Base-by-base conservation (phyloP, 2,113 vertebrate genomes). In the Syrmaticus mikado region DNA sequence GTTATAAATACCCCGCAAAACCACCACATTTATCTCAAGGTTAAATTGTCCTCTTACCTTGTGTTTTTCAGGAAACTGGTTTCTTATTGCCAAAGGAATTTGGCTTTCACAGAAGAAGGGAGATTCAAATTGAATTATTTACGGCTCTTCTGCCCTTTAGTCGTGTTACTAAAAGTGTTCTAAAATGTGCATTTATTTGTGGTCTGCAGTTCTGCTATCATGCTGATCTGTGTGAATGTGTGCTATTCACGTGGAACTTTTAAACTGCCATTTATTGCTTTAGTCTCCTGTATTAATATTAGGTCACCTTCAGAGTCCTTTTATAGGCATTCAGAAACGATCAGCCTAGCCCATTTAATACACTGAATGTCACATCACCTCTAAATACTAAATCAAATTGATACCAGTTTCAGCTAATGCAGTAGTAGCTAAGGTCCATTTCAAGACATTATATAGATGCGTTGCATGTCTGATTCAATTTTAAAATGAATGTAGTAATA, bases 131-230 rank as follows among this genome's bases (percentile, higher is more conserved):
- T 55, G 7, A 83, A 64, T 81, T 81, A 74, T 84, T 83, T 78
- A 78, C 65, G 36, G 30, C 48, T 86, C 14, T 71, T 64, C 72
- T 91, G 43, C 41, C 21, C 12, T 80, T 38, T 28, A 24, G 79
- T 85, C 74, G 52, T 34, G 40, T 80, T 22, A 40, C 36, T 88
- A 6, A 4, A 93, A 83, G 24, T 75, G 32, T 86, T 94, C 74
- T 67, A 57, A 85, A 85, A 34, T 50, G 45, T 85, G 28, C 48
- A 53, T 91, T 93, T 87, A 85, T 94, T 91, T 40, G n/a, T 90
- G 68, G 60, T 77, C n/a, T 93, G 61, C 80, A 61, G 10, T 82
- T 92, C 57, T 87, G 79, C 43, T 93, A 40, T 30, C 11, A 7
- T 60, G 72, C 75, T 93, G 60, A 46, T 50, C 85, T 80, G 17